These are phyloP conservation scores for Opisthocomus hoazin DNA, from an alignment of 2,113 vertebrate species.

Conservation along the genomic window DNA sequence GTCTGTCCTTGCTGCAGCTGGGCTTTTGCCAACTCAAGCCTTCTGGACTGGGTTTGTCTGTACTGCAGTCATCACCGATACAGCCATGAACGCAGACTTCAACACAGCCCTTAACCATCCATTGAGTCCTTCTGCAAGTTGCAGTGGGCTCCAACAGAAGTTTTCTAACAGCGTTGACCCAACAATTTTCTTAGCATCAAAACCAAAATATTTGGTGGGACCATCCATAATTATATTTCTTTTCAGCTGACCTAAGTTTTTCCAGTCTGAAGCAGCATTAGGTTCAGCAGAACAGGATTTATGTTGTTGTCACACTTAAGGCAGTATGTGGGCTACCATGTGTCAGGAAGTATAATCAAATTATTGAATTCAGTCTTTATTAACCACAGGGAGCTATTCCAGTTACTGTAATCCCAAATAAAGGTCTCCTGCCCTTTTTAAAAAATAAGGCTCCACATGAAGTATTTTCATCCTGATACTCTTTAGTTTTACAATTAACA, in stretches of 20 bases:
- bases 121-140: background rate
- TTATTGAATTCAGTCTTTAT: background rate
- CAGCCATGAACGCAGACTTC: background rate
- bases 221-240: background rate
- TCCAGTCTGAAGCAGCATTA: background rate
- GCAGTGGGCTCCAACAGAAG: background rate
- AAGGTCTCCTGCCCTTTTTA: background rate
- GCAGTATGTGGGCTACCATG: background rate
- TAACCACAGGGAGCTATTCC: background rate
- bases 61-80: background rate
- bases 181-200: background rate
- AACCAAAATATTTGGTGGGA: background rate
- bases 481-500: slow-evolving; percentile 6
- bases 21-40: background rate
- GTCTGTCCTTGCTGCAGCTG: background rate
- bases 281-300: background rate
- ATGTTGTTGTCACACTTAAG: background rate
- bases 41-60: background rate
- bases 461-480: background rate
- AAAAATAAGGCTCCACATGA: background rate
- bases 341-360: background rate
- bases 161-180: background rate
- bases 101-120: background rate
- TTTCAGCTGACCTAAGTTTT: background rate
- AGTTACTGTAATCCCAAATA: background rate